Conservation (phyloP, 2,797 vertebrate genomes). For the Anomalospiza imberbis region DNA sequence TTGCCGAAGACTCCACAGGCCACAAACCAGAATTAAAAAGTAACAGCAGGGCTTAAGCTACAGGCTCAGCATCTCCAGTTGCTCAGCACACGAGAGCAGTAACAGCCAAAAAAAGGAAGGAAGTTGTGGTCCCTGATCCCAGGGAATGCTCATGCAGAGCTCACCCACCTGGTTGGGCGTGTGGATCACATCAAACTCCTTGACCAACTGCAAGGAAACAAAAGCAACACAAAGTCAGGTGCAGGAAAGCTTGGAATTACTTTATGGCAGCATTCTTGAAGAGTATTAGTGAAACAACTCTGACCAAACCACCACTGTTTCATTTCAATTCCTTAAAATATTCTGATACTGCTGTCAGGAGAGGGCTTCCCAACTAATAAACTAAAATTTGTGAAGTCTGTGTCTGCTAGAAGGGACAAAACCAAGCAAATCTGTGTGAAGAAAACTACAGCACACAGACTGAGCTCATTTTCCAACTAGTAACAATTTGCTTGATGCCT, state of each 20-base stretch:
- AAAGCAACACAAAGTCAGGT: neutral
- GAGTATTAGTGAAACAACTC: neutral
- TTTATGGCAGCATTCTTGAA: neutral
- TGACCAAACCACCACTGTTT: neutral
- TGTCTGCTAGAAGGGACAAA: neutral
- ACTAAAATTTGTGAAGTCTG: neutral
- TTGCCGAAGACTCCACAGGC: neutral
- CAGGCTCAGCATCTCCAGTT: neutral
- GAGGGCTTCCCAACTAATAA: neutral
- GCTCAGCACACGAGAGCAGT: neutral
- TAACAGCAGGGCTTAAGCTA: neutral
- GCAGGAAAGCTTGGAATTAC: neutral
- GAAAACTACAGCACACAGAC: neutral
- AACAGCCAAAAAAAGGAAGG: neutral
- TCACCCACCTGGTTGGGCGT: constrained; percentile 69
- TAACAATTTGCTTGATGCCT: neutral
- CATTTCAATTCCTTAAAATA: neutral
- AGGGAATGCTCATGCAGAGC: neutral
- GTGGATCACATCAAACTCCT: constrained; percentile 72
- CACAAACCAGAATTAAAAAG: neutral
- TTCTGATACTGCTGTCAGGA: rapidly evolving
- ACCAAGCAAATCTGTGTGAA: neutral
- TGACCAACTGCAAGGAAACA: constrained; percentile 63
- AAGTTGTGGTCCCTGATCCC: neutral
- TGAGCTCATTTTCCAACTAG: neutral